These are phyloP conservation scores for Gopherus evgoodei DNA, from an alignment of 2,113 vertebrate species.

Conservation along the genomic window DNA sequence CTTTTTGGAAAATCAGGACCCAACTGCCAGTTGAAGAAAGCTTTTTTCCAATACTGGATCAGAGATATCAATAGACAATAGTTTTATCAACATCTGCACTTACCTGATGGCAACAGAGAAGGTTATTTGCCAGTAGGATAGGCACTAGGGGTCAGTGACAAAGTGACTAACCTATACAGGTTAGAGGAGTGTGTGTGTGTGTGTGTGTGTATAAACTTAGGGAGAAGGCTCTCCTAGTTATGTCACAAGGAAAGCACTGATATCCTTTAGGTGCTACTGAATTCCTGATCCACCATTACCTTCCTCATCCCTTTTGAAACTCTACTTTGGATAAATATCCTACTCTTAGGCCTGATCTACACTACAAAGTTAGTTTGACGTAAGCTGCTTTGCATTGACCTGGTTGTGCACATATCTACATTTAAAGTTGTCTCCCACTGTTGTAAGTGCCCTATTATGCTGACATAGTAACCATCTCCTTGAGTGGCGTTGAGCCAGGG, in stretches of 20 bases:
- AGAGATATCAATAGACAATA: not conserved
- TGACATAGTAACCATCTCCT: not conserved
- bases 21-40: not conserved
- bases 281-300: not conserved
- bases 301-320: not conserved
- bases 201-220: not conserved
- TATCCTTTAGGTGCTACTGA: not conserved
- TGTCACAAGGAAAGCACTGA: not conserved
- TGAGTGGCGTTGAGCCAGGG: no score
- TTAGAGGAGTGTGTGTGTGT: not conserved
- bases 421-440: not conserved
- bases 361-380: not conserved
- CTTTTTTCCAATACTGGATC: not conserved
- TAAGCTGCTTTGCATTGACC: not conserved
- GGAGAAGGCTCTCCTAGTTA: not conserved
- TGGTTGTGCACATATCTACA: not conserved
- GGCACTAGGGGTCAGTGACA: not conserved
- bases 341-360: not conserved
- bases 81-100: not conserved
- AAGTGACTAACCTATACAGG: not conserved
- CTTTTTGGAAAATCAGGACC: not conserved
- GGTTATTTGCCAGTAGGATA: not conserved
- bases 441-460: not conserved
- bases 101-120: no score
- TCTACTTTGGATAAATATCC: not conserved